A percentile compares a stretch with the other conserved stretches of the same genome.
These are phyloP conservation scores for Trachymyrmex cornetzi DNA, from an alignment of 1,140 invertebrate genomes.

Conservation along the genomic window DNA sequence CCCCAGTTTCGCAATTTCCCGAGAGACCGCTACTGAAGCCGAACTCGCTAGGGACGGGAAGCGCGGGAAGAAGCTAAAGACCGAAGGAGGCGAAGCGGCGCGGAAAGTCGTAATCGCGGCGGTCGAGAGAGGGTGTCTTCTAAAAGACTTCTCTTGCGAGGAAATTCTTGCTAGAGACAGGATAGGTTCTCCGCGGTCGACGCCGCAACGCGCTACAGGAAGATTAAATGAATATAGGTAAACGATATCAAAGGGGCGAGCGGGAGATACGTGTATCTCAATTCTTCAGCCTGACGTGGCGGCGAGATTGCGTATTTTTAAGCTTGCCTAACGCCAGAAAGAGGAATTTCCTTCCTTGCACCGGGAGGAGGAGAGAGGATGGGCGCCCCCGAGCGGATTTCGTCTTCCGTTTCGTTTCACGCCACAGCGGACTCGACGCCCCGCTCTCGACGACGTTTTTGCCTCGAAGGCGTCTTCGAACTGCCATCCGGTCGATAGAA, in stretches of 20 bases:
- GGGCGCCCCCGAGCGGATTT: conserved; percentile 72
- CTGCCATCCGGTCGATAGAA: conserved; percentile 25
- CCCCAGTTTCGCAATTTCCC: conserved; percentile 51
- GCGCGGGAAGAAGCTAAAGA: conserved; percentile 25
- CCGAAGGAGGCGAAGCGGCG: conserved; percentile 22
- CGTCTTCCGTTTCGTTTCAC: conserved; percentile 86
- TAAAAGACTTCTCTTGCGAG: conserved; percentile 70
- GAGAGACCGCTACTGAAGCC: conserved; percentile 6
- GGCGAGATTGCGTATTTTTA: conserved; percentile 87
- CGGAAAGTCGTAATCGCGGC: conserved; percentile 36
- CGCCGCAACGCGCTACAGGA: conserved; percentile 72
- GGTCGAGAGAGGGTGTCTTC: conserved; percentile 14
- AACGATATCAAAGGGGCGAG: conserved; percentile 86
- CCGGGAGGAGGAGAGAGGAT: neutral
- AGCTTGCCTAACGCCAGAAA: conserved; percentile 78
- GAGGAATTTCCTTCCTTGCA: conserved; percentile 60
- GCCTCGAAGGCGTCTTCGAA: conserved; percentile 47
- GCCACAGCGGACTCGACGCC: conserved; percentile 80
- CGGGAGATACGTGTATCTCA: conserved; percentile 84
- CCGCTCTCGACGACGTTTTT: conserved; percentile 55
- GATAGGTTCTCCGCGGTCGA: conserved; percentile 40
- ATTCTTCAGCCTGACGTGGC: conserved; percentile 87
- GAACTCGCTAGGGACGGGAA: conserved; percentile 7
- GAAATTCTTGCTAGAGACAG: conserved; percentile 5
- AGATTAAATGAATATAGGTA: conserved; percentile 88